Percentiles rank a stretch among this genome's conserved stretches.
Conservation (phyloP, 2,888 invertebrate species). For the Agonopterix arenella region DNA sequence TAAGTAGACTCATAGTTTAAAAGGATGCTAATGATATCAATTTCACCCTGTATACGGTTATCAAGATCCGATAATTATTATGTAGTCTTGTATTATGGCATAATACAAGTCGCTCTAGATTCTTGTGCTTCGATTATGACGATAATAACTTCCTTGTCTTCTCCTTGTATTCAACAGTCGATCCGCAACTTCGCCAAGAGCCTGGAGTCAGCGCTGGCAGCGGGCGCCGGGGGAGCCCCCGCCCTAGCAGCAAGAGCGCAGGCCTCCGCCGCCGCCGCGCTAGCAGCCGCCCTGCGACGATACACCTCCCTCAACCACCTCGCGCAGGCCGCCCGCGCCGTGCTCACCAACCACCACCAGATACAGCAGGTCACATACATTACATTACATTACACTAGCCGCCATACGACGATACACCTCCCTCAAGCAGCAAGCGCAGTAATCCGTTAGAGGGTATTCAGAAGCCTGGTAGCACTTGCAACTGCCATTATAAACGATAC, state of each 20-base stretch:
- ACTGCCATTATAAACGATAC: no score
- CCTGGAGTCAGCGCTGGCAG: constrained; percentile 91
- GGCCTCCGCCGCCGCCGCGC: constrained; percentile 94
- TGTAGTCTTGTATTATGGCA: no score
- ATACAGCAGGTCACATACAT: constrained; percentile 87
- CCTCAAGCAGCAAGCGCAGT: constrained; percentile 92
- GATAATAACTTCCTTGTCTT: background rate
- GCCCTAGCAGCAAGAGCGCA: constrained; percentile 89
- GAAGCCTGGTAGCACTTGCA: no score
- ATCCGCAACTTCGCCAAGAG: constrained; percentile 70
- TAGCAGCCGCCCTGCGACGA: constrained; percentile 91
- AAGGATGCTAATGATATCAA: no score
- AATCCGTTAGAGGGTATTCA: no score
- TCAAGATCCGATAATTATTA: no score
- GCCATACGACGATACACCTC: constrained; percentile 94
- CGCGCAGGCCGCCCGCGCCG: constrained; percentile 89
- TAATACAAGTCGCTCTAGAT: no score
- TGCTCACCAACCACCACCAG: constrained; percentile 91
- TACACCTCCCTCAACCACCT: constrained; percentile 96
- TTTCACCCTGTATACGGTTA: no score
- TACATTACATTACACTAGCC: constrained; percentile 80
- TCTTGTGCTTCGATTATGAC: no score
- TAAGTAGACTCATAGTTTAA: no score
- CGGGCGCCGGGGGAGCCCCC: constrained; percentile 91
- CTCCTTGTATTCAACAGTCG: constrained; percentile 77